phyloP scores from a whole-genome alignment of 2,888 invertebrate genomes.

The Agonopterix heracliana region DNA sequence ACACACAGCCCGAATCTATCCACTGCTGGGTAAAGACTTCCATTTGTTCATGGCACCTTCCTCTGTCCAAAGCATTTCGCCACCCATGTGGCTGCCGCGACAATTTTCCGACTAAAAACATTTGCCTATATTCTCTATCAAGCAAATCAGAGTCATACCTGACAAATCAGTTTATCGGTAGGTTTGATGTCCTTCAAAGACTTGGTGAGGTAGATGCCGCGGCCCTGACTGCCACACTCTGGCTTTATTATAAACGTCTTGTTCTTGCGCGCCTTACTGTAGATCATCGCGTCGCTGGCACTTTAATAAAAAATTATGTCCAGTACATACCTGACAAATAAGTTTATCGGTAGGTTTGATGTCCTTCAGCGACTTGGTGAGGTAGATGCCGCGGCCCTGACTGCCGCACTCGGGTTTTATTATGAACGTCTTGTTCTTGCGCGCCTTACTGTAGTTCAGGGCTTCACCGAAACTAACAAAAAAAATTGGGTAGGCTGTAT shows the following conservation, averaged over 20 bases:
- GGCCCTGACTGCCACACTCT: slow-evolving; percentile 92
- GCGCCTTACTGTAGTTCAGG: slow-evolving; percentile 80
- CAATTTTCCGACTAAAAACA: too few relatives aligned
- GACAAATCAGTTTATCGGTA: slow-evolving; percentile 90
- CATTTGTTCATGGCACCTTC: too few relatives aligned
- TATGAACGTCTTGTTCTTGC: slow-evolving; percentile 87
- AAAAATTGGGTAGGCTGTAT: not conserved
- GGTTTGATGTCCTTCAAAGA: slow-evolving; percentile 87
- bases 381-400: slow-evolving; percentile 91
- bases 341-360: slow-evolving; percentile 88
- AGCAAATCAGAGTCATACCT: slow-evolving; percentile 76
- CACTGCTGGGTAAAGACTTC: too few relatives aligned
- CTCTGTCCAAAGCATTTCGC: too few relatives aligned
- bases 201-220: slow-evolving; percentile 91
- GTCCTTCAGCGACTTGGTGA: slow-evolving; percentile 87
- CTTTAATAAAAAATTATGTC: too few relatives aligned
- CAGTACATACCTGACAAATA: slow-evolving; percentile 85
- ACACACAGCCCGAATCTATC: too few relatives aligned
- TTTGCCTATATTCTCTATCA: too few relatives aligned
- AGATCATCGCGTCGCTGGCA: slow-evolving; percentile 79
- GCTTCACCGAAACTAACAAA: slow-evolving; percentile 81
- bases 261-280: slow-evolving; percentile 81
- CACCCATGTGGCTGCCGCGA: too few relatives aligned
- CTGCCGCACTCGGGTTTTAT: slow-evolving; percentile 94
- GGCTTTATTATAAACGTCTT: slow-evolving; percentile 94